Evolutionary conservation across 2,113 vertebrate species (phyloP), one percentile per base, ranked within the genome.

Genomic region (Dipodomys ordii): DNA sequence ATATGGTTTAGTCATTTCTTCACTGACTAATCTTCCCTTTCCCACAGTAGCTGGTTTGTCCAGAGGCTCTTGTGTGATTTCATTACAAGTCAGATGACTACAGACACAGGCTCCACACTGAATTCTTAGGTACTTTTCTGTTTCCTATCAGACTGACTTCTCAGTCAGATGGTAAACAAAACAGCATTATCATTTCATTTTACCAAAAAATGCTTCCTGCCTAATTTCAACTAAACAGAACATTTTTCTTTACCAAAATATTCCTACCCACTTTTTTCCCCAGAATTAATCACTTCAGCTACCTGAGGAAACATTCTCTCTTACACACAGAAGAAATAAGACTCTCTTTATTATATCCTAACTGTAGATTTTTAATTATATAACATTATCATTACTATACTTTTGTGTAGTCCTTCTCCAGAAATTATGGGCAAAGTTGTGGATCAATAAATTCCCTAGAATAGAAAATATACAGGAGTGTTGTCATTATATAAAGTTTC

Each of bases 121-220:
- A 49, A 23, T 57, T 13, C 53, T 57, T 57, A 57, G 12, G 53
- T 13, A 15, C 25, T 67, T 4, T 78, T 82, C n/a, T 64, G 57
- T 32, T n/a, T 67, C n/a, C 35, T 92, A 15, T 93, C 49, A 85
- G 49, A 30, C 1, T 25, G 4, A 60, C 7, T 77, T 83, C 22
- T 44, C 64, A 87, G 57, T 68, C 25, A 71, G 49, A 84, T 73
- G 30, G 20, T 89, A 88, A 88, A 86, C 15, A 94, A 49, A 49
- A 35, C 0, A 84, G 19, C 18, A 28, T 11, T 62, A 62, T 15
- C 57, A 46, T 79, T 92, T 96, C 39, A 86, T 32, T 83, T 76
- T 7, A 28, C 5, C 57, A 71, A 62, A 78, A 67, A 20, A 57
- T 35, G 67, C 2, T 60, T 53, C n/a, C 25, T 74, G 92, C 76